These are phyloP conservation scores for Tanaodytes sp. DNA, from an alignment of 2,888 invertebrate species.

Conservation along the genomic window DNA sequence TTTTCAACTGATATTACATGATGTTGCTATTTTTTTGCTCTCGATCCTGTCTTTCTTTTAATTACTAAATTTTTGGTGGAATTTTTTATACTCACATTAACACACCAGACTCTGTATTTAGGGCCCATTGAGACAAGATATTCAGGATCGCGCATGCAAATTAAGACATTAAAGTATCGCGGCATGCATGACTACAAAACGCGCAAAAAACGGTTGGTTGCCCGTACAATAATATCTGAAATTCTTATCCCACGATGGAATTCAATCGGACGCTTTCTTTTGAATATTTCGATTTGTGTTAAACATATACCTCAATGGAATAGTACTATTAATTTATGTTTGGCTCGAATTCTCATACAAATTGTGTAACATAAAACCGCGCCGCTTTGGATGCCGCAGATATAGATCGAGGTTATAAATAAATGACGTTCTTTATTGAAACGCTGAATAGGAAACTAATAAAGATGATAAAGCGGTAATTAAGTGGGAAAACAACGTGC, in stretches of 20 bases:
- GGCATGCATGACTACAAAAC: too few species aligned
- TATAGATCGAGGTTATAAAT: constrained; percentile 26
- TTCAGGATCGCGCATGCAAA: too few species aligned
- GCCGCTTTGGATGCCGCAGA: constrained; percentile 5
- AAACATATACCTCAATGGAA: constrained; percentile 4
- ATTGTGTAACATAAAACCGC: constrained; percentile 22
- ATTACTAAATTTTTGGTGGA: too few species aligned
- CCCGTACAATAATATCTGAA: too few species aligned
- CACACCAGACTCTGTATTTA: too few species aligned
- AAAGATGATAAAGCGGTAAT: constrained; percentile 23
- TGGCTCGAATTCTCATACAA: constrained; percentile 16
- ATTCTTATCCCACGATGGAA: constrained; percentile 5
- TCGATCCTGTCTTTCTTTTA: too few species aligned
- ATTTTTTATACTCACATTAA: too few species aligned
- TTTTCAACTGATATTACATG: too few species aligned
- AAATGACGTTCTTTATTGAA: constrained; percentile 19
- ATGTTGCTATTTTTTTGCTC: too few species aligned
- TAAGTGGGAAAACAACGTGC: constrained; percentile 25
- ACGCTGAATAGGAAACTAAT: constrained; percentile 24
- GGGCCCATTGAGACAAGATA: too few species aligned
- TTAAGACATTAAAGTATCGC: too few species aligned
- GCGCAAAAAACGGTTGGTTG: too few species aligned
- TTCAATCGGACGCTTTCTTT: not conserved
- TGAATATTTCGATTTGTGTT: not conserved
- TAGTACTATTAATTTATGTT: constrained; percentile 14